Evolutionary conservation across 1,140 invertebrate genomes (phyloP).

Genomic region (Sitobion miscanthi): DNA sequence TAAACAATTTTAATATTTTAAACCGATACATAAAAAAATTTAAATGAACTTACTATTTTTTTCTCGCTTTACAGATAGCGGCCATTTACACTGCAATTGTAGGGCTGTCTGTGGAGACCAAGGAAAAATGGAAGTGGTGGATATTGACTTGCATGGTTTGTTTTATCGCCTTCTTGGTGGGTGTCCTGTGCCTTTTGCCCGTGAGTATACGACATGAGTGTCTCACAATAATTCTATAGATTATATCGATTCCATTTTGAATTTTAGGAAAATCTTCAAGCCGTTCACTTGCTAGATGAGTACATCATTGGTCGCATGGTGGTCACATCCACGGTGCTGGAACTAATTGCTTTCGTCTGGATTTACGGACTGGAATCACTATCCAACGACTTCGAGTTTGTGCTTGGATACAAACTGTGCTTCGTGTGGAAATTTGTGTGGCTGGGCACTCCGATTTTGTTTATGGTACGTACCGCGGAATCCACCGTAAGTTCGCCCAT

Average conservation of each 20-base stretch:
- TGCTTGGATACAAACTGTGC: constrained; percentile 64
- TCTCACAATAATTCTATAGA: background rate
- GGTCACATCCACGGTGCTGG: constrained; percentile 63
- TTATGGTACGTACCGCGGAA: constrained; percentile 61
- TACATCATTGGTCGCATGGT: constrained; percentile 66
- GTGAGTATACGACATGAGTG: constrained; percentile 59
- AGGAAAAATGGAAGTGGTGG: constrained; percentile 63
- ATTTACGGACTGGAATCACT: constrained; percentile 66
- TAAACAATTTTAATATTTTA: background rate
- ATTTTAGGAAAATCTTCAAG: constrained; percentile 59
- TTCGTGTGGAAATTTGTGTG: constrained; percentile 64
- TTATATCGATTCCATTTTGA: background rate
- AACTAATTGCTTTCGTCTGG: constrained; percentile 65
- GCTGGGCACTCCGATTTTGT: constrained; percentile 64
- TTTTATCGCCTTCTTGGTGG: constrained; percentile 62
- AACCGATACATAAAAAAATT: background rate
- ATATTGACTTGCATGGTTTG: constrained; percentile 61
- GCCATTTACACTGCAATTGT: constrained; percentile 65
- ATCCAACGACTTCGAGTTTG: constrained; percentile 67
- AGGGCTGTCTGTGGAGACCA: constrained; percentile 63
- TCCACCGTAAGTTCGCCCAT: background rate
- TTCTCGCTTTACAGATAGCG: constrained; percentile 63
- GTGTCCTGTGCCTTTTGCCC: constrained; percentile 61
- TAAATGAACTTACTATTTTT: background rate
- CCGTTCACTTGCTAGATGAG: constrained; percentile 65